A percentile compares a stretch with the other conserved stretches of the same genome.
phyloP scores from a whole-genome alignment of 2,888 invertebrate species.

The Harpalus rubripes region DNA sequence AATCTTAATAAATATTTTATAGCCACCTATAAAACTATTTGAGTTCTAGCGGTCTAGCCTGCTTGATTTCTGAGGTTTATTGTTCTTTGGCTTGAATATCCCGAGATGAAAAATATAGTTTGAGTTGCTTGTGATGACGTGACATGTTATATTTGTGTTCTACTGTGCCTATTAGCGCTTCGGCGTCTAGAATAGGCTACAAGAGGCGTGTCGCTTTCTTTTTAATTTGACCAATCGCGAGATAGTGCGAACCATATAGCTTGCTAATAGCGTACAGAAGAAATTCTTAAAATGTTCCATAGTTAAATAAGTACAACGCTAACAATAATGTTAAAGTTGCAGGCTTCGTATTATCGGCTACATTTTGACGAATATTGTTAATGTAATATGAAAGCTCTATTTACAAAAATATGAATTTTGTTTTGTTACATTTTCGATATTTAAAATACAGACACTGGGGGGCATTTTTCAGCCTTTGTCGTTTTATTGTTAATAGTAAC shows the following conservation, averaged over 20 bases:
- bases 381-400: too few relatives aligned
- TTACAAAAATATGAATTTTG: too few relatives aligned
- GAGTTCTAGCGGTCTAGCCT: background rate
- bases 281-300: background rate
- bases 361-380: too few relatives aligned
- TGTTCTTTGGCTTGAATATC: background rate
- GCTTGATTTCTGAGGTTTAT: background rate
- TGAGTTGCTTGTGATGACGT: conserved; percentile 26
- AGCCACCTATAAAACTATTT: conserved; percentile 3
- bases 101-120: conserved; percentile 19
- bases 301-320: too few relatives aligned
- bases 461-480: too few relatives aligned
- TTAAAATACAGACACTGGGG: too few relatives aligned
- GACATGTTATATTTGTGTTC: conserved; percentile 29
- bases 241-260: conserved; percentile 21
- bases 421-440: too few relatives aligned
- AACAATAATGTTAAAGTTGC: too few relatives aligned
- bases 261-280: conserved; percentile 16
- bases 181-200: conserved; percentile 48
- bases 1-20: conserved; percentile 25
- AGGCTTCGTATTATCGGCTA: too few relatives aligned
- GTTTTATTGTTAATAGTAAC: too few relatives aligned
- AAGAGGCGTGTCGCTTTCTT: conserved; percentile 53
- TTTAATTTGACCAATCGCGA: conserved; percentile 49
- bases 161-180: conserved; percentile 47